Conservation (phyloP, 2,113 vertebrate genomes). For the Calyptommatus sinebrachiatus region DNA sequence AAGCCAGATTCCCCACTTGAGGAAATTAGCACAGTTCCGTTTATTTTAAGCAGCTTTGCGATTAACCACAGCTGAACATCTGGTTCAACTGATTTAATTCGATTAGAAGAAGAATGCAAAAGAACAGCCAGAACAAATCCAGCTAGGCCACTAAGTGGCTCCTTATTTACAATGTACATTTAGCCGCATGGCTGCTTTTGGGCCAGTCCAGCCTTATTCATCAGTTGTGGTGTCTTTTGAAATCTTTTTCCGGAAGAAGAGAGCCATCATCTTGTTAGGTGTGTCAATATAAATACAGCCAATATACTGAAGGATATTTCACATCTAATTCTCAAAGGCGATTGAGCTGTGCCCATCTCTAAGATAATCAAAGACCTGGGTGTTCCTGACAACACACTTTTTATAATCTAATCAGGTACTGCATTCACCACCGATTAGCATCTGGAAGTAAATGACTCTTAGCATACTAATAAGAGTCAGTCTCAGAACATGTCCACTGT, state of each 20-base stretch:
- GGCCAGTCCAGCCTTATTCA: background rate
- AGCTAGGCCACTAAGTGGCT: conserved; percentile 18
- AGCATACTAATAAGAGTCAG: too few relatives aligned
- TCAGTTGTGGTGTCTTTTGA: conserved; percentile 3
- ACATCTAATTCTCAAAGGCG: background rate
- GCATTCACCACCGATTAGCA: too few relatives aligned
- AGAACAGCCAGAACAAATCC: conserved; percentile 42
- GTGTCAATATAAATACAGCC: background rate
- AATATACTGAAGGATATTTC: background rate
- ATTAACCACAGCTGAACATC: conserved; percentile 37
- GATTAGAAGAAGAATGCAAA: conserved; percentile 28
- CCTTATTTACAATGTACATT: conserved; percentile 27
- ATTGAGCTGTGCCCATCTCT: background rate
- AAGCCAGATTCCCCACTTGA: conserved; percentile 26
- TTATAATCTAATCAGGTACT: too few relatives aligned
- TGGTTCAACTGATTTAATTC: conserved; percentile 35
- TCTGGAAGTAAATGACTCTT: too few relatives aligned
- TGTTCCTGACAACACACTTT: too few relatives aligned
- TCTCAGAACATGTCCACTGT: too few relatives aligned
- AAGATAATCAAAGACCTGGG: too few relatives aligned
- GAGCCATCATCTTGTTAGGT: background rate
- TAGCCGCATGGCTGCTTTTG: background rate
- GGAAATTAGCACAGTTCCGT: conserved; percentile 34
- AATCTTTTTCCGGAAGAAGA: background rate
- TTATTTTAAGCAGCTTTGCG: conserved; percentile 49